Conservation (phyloP, 2,113 vertebrate species). For the Pangasianodon gigas region DNA sequence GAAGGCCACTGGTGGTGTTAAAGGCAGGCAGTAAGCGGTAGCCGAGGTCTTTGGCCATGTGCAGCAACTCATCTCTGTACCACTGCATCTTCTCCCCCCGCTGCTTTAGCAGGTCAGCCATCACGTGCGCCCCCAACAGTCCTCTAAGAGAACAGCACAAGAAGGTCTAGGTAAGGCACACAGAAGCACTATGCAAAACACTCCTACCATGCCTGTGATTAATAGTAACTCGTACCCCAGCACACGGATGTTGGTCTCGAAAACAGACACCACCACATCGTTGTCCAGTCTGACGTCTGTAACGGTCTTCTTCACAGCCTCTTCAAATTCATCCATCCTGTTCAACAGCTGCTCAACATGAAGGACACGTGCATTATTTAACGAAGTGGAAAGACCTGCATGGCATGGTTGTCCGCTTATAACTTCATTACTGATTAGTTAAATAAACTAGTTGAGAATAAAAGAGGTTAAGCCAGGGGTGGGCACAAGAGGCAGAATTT, state of each 20-base stretch:
- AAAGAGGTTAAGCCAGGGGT: neutral
- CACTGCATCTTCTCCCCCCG: constrained; percentile 90
- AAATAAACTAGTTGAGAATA: too few species aligned
- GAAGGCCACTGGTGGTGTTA: constrained; percentile 97
- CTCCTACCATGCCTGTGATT: neutral
- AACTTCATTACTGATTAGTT: too few species aligned
- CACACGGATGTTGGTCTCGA: constrained; percentile 82
- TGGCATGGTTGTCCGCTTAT: too few species aligned
- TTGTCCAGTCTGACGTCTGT: constrained; percentile 76
- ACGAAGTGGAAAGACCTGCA: too few species aligned
- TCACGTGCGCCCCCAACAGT: constrained; percentile 91
- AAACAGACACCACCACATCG: constrained; percentile 81
- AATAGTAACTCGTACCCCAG: constrained; percentile 68
- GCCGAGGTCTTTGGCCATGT: constrained; percentile 95
- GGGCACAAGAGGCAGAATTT: neutral
- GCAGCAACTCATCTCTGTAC: constrained; percentile 92
- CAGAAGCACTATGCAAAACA: neutral
- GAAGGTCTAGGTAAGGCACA: neutral
- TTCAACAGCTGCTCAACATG: constrained; percentile 72
- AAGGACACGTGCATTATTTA: rapidly evolving
- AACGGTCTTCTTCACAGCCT: constrained; percentile 72
- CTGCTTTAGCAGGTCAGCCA: constrained; percentile 94
- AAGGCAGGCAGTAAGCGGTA: constrained; percentile 93
- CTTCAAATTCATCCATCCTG: constrained; percentile 81
- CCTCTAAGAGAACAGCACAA: constrained; percentile 72